These are phyloP conservation scores for Etheostoma spectabile DNA, from an alignment of 2,113 vertebrate species.

Conservation along the genomic window DNA sequence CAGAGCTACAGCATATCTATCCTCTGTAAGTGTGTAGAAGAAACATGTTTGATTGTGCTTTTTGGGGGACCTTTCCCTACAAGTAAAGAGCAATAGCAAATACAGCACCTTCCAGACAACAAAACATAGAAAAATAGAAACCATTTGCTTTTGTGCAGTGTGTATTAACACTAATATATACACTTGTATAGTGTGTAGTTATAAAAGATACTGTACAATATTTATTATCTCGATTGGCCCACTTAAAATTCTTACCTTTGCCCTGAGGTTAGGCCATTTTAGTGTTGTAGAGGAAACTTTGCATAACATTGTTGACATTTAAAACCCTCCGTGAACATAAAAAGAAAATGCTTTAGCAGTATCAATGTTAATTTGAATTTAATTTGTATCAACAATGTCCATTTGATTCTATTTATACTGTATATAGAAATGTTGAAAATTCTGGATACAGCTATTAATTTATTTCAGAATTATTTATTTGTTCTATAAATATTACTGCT, in stretches of 20 bases:
- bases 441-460: constrained; percentile 61
- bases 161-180: constrained; percentile 10
- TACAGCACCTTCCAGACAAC: constrained; percentile 49
- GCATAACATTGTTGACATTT: neutral
- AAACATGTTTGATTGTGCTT: neutral
- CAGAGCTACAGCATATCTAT: neutral
- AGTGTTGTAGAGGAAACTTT: constrained; percentile 23
- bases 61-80: neutral
- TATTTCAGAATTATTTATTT: constrained; percentile 76
- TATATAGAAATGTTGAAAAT: constrained; percentile 41
- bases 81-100: constrained; percentile 43
- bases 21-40: neutral
- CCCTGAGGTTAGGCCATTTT: neutral
- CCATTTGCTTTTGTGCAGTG: constrained; percentile 25
- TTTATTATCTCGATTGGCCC: constrained; percentile 32
- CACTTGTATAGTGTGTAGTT: neutral
- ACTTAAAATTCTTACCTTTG: neutral
- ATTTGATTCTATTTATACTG: constrained; percentile 55
- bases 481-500: constrained; percentile 22
- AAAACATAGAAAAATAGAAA: constrained; percentile 3
- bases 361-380: constrained; percentile 20
- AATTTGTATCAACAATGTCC: constrained; percentile 29
- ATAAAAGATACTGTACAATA: constrained; percentile 13
- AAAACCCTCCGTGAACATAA: constrained; percentile 7
- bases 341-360: constrained; percentile 10